These are phyloP conservation scores for Falco punctatus DNA, from an alignment of 2,113 vertebrate genomes.

Conservation along the genomic window DNA sequence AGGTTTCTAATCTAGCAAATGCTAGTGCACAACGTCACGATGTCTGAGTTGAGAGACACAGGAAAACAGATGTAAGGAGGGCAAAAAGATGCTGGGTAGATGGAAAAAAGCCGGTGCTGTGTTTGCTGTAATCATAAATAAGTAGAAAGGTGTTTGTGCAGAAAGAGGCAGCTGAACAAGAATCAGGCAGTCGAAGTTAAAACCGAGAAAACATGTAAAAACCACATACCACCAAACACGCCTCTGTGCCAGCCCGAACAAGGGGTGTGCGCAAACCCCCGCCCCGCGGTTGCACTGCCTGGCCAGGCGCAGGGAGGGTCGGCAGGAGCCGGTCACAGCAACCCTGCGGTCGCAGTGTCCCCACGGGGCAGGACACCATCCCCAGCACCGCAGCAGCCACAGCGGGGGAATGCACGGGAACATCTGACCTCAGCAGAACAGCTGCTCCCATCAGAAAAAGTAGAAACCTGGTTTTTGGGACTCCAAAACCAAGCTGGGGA, in stretches of 20 bases:
- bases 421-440: too few relatives aligned
- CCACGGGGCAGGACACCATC: too few relatives aligned
- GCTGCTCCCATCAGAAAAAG: too few relatives aligned
- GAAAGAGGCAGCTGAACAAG: neutral
- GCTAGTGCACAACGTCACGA: neutral
- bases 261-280: too few relatives aligned
- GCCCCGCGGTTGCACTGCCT: too few relatives aligned
- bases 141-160: neutral
- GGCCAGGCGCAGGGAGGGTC: rapidly evolving
- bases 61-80: neutral
- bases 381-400: too few relatives aligned
- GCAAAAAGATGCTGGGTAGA: neutral
- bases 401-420: too few relatives aligned
- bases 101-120: neutral
- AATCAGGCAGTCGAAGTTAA: neutral
- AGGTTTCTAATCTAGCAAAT: neutral
- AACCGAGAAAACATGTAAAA: neutral
- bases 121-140: neutral
- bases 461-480: neutral
- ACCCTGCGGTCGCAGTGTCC: too few relatives aligned
- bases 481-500: neutral
- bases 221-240: too few relatives aligned
- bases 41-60: neutral
- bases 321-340: neutral
- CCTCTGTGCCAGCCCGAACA: too few relatives aligned